Evolutionary conservation across 1,140 invertebrate genomes (phyloP), one percentile per base, ranked within the genome.

Genomic region (Triops longicaudatus): DNA sequence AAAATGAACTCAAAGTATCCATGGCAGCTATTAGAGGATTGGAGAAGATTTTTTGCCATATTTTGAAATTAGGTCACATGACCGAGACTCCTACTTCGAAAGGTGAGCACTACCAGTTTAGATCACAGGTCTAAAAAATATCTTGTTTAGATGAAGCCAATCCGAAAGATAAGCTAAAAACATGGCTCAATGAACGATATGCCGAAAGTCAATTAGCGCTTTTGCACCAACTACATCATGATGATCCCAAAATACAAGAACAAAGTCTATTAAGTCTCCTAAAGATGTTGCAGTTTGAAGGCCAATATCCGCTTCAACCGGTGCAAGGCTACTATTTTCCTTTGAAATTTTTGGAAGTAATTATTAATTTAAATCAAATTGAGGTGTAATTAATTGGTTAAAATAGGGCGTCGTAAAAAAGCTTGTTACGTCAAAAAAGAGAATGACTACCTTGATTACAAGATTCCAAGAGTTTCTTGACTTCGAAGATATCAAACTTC

Each of bases 381-480:
- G 7, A 7, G 72, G 11, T 26, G 10, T 27, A 76, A 76, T 7
- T 41, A 42, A 50, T 50, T 11, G 14, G 6, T 12, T 26, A 11
- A 9, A 2, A n/a, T 27, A 26, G 28, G 75, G 3, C 26, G 43
- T 26, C 14, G 63, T 73, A 17, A 41, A 31, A 31, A 73, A 77
- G 22, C 50, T 92, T 1, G 78, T 91, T 9, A 88, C 86, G 1
- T 81, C 83, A 0, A 85, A 87, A 74, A 84, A 84, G 12, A 85
- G 87, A 77, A 87, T 86, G 80, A 79, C 80, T n/a, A 81, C 81
- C 78, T 80, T 88, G 11, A 86, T 92, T 76, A 78, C 82, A 6
- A 85, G 87, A 80, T 91, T 91, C 80, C 85, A 89, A 81, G 88
- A 91, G 82, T 89, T 88, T 81, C 81, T 88, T 12, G 82, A 85